phyloP scores from a whole-genome alignment of 2,113 vertebrate species.

The Merops nubicus region DNA sequence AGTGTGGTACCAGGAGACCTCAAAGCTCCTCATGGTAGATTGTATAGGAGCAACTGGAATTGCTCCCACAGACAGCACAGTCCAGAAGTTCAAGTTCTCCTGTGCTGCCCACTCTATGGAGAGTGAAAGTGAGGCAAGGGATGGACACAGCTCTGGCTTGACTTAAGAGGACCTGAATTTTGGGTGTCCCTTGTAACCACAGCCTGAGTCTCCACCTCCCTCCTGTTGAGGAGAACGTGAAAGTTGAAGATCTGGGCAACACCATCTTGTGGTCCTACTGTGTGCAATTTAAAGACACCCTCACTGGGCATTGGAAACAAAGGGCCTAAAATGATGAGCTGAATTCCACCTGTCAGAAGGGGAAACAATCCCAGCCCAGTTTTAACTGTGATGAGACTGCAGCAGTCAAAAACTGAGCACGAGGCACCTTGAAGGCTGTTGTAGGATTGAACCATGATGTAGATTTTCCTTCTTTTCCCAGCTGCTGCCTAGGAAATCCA shows the following conservation, averaged over 20 bases:
- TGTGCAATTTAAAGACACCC: neutral
- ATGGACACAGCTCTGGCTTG: neutral
- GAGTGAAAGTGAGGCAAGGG: neutral
- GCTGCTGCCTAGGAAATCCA: neutral
- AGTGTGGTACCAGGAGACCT: neutral
- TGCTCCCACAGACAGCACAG: neutral
- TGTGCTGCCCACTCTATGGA: neutral
- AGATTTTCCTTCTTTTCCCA: neutral
- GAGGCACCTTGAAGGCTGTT: neutral
- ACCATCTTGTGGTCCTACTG: neutral
- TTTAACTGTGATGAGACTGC: slow-evolving; percentile 15
- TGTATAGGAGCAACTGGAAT: neutral
- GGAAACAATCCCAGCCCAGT: neutral
- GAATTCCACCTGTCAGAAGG: slow-evolving; percentile 18
- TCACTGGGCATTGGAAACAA: neutral
- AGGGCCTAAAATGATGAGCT: slow-evolving; percentile 22
- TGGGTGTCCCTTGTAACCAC: neutral
- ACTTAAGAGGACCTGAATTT: neutral
- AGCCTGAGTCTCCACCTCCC: neutral
- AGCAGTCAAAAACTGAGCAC: neutral
- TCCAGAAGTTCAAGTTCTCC: neutral
- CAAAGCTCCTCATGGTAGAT: neutral
- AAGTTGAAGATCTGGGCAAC: neutral
- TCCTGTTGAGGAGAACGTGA: neutral
- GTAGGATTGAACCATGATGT: neutral